Evolutionary conservation across 2,888 invertebrate species (phyloP).

Genomic region (Cenopis cana): DNA sequence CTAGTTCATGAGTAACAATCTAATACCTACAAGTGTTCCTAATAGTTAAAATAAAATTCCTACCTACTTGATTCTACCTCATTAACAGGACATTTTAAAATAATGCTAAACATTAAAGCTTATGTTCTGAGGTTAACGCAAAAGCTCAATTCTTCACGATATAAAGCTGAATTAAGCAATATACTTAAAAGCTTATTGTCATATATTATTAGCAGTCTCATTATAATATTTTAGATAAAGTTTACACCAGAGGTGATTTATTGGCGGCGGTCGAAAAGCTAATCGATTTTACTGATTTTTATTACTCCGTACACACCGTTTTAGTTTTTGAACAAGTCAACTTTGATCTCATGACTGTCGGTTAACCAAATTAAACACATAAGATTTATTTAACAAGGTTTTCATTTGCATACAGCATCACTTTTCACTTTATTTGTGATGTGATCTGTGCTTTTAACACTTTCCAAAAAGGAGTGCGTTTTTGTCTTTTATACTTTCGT

Average conservation of each 20-base stretch:
- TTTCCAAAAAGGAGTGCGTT: no score
- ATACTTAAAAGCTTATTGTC: slow-evolving; percentile 30
- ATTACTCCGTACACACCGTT: slow-evolving; percentile 10
- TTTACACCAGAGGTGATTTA: slow-evolving; percentile 23
- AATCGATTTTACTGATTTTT: slow-evolving; percentile 35
- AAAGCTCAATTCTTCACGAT: no score
- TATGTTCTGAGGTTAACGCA: no score
- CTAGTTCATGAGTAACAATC: no score
- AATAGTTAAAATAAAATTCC: no score
- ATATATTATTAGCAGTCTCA: slow-evolving; percentile 35
- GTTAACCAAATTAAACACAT: background rate
- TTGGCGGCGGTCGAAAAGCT: slow-evolving; percentile 33
- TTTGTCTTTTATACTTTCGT: background rate
- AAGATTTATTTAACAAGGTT: background rate
- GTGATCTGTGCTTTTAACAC: background rate
- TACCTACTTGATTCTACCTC: no score
- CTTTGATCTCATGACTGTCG: slow-evolving; percentile 16
- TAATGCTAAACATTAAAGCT: background rate
- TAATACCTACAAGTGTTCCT: no score
- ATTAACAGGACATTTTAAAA: background rate
- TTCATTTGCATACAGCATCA: background rate
- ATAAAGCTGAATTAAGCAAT: slow-evolving; percentile 23
- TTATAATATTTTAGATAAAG: slow-evolving; percentile 41
- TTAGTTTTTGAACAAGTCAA: slow-evolving; percentile 12
- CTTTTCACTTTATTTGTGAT: background rate